Percentiles rank a stretch among this genome's conserved stretches.
phyloP scores from a whole-genome alignment of 2,888 invertebrate genomes.

The Drosophila borborema region DNA sequence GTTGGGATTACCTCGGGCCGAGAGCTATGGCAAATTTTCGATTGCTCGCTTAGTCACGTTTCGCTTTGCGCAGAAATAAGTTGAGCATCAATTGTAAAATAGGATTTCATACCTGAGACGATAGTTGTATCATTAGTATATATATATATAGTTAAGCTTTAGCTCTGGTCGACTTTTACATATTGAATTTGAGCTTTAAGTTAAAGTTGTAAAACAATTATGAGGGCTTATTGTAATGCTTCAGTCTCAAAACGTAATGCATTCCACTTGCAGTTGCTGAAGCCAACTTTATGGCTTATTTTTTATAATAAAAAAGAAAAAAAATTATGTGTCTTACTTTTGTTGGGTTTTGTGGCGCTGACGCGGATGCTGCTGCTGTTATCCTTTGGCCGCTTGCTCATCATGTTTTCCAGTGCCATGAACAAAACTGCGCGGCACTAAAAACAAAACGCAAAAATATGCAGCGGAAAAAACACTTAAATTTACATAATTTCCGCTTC shows the following conservation, averaged over 20 bases:
- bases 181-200: constrained; percentile 4
- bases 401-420: constrained; percentile 73
- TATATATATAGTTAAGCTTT: not conserved
- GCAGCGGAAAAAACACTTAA: constrained; percentile 67
- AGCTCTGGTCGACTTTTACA: not conserved
- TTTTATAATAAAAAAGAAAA: constrained; percentile 22
- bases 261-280: constrained; percentile 18
- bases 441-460: constrained; percentile 62
- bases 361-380: constrained; percentile 29
- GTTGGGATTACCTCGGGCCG: constrained; percentile 44
- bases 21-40: constrained; percentile 39
- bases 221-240: constrained; percentile 15
- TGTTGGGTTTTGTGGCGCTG: not conserved
- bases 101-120: not conserved
- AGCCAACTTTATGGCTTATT: constrained; percentile 53
- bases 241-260: constrained; percentile 9
- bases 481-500: constrained; percentile 77
- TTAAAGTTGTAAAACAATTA: constrained; percentile 41
- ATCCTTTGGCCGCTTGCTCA: constrained; percentile 59
- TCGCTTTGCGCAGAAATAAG: not conserved
- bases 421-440: constrained; percentile 54
- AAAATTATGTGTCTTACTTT: constrained; percentile 4
- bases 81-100: constrained; percentile 15
- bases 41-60: constrained; percentile 59
- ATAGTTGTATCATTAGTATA: not conserved